Conservation (phyloP, 2,113 vertebrate genomes). For the Cyrtonyx montezumae region DNA sequence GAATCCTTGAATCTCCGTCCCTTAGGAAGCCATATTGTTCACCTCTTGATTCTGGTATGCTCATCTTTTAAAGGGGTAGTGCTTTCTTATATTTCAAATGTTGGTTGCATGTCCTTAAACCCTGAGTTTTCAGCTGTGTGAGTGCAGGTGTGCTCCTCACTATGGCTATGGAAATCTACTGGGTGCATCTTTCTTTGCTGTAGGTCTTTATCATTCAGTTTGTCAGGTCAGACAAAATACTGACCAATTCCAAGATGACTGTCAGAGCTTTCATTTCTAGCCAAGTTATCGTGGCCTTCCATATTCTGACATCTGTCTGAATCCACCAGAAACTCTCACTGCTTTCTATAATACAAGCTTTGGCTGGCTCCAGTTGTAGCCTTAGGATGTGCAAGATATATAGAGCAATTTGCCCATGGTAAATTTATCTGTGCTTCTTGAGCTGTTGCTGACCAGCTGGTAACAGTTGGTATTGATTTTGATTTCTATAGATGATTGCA, state of each 20-base stretch:
- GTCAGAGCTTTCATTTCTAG: background rate
- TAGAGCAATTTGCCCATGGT: background rate
- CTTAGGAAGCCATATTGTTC: rapidly evolving
- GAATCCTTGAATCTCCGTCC: background rate
- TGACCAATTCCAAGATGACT: background rate
- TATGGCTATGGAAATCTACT: background rate
- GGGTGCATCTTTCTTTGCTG: background rate
- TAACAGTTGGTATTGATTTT: background rate
- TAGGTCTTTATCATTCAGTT: background rate
- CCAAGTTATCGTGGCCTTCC: slow-evolving; percentile 14
- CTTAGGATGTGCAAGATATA: background rate
- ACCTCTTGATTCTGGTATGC: background rate
- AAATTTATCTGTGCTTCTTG: background rate
- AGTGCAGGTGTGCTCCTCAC: background rate
- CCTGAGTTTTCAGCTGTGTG: background rate
- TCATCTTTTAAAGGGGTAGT: background rate
- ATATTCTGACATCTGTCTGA: background rate
- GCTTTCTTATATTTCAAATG: background rate
- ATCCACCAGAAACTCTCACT: background rate
- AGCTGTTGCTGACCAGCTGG: background rate
- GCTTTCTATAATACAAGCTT: background rate
- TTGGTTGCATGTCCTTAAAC: background rate
- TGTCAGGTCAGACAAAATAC: background rate
- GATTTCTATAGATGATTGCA: background rate
- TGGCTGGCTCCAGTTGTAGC: background rate